phyloP scores from a whole-genome alignment of 2,797 vertebrate genomes.

The Pagetopsis macropterus region DNA sequence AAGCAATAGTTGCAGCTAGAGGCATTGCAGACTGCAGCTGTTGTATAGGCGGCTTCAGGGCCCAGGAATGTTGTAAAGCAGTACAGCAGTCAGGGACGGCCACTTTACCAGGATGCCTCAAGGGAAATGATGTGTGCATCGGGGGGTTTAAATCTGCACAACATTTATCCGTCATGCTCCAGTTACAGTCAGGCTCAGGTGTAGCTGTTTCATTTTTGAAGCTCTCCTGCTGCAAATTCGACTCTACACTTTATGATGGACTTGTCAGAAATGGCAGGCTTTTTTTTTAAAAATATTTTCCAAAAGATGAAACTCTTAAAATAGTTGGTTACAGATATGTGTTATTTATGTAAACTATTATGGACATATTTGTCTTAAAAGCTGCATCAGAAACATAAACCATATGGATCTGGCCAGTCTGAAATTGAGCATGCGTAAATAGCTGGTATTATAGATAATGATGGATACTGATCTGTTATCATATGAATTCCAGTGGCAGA shows the following conservation, averaged over 20 bases:
- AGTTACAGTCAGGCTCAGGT: background rate
- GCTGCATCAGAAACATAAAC: background rate
- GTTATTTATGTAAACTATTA: background rate
- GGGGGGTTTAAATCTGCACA: background rate
- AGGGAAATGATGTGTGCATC: background rate
- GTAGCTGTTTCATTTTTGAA: conserved; percentile 1
- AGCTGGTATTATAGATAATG: background rate
- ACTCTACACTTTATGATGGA: background rate
- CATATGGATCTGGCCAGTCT: background rate
- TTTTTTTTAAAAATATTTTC: background rate
- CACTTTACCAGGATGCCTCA: background rate
- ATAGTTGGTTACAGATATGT: background rate
- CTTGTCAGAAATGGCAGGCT: background rate
- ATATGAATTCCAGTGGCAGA: background rate
- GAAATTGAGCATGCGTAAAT: background rate
- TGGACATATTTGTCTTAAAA: background rate
- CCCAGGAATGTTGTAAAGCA: conserved; percentile 61
- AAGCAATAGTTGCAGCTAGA: conserved; percentile 40
- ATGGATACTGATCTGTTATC: background rate
- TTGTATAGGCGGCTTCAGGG: conserved; percentile 38
- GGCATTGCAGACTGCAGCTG: conserved; percentile 62
- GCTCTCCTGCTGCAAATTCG: background rate
- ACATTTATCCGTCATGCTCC: background rate
- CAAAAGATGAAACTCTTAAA: background rate
- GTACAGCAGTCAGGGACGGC: conserved; percentile 23